Base-by-base conservation (phyloP, 2,888 invertebrate species). In the Sclerodermus sp. region DNA sequence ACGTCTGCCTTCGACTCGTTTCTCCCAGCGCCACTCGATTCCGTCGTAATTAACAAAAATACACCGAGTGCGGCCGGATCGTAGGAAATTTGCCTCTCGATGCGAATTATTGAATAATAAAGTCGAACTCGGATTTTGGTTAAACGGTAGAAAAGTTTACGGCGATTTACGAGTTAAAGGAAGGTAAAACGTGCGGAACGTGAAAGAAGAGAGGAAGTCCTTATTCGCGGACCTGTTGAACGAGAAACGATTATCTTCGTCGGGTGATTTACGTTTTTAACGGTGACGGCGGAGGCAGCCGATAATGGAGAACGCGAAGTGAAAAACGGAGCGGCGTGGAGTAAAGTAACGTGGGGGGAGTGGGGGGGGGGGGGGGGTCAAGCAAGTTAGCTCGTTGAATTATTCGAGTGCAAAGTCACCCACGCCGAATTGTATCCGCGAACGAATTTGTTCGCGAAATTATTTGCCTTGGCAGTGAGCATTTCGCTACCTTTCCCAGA, bases 401-500 rank as follows among this genome's bases (percentile, higher is more conserved):
- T 13, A 15, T 42, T 15, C 42, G 13, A 14, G 31, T 9, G 31
- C 31, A 17, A 42, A 42, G 23, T 23, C 32, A 15, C 15, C 8
- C 42, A 34, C 12, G 42, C 6, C 31, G 42, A 30, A 42, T 45
- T 37, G 38, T 45, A 23, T 23, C 13, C 31, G 37, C 14, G 29
- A 46, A 43, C 34, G 32, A 50, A 49, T 49, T 50, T 40, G 49
- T 39, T 30, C 39, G 32, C 40, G 45, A 39, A 31, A 32, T 45
- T 51, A 45, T 54, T 54, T 54, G 43, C 6, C 34, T 34, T n/a
- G 29, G 42, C 40, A 37, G 41, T 12, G 31, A 54, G 45, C 48
- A 48, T 54, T 54, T 54, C 48, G 48, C 45, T 54, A 53, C 41
- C 46, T 42, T 32, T 44, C 34, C 15, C 29, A 32, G 38, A 31